Evolutionary conservation across 2,113 vertebrate species (phyloP), one percentile per base, ranked within the genome.

Genomic region (Centropristis striata): DNA sequence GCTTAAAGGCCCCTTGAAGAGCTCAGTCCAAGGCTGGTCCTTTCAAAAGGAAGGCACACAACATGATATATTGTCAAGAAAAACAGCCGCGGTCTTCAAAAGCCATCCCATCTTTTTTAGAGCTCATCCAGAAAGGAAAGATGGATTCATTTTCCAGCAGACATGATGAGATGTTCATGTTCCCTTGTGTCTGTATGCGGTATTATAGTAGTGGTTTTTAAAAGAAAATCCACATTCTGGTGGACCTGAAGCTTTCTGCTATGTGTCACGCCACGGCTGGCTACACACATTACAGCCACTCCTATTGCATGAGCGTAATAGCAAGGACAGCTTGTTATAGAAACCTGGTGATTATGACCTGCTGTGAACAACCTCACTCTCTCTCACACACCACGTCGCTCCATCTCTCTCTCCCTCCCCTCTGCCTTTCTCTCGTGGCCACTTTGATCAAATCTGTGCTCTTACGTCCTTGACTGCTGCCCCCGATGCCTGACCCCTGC

Each of bases 391-490:
- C 58, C 25, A 39, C 44, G 9, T 44, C 15, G 10, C 74, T 37
- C 67, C n/a, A 11, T 71, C 71, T 81, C 65, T 23, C 54, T 54
- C 73, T 11, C 51, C 39, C 55, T 55, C 78, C 65, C 60, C 60
- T 74, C 59, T 25, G 46, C 68, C 83, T 83, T 88, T 84, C 91
- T 92, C 86, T 71, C 54, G 80, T 85, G 88, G 85, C 88, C 88
- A 88, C 83, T 91, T 92, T 92, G 88, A 91, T 89, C 79, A 90
- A 90, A 90, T 83, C 86, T 80, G 69, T 61, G 51, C 90, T 90
- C 90, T 86, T 88, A 78, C 50, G 83, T 88, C 86, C 90, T 91
- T 90, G 84, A 87, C 89, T 83, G 78, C 87, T 86, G 86, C 81
- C 85, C 86, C 80, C 51, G 18, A 70, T 58, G 61, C 73, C 83